These are phyloP conservation scores for Stichopus horrens DNA, from an alignment of 53 echinoderm and acorn worm genomes.

Conservation along the genomic window DNA sequence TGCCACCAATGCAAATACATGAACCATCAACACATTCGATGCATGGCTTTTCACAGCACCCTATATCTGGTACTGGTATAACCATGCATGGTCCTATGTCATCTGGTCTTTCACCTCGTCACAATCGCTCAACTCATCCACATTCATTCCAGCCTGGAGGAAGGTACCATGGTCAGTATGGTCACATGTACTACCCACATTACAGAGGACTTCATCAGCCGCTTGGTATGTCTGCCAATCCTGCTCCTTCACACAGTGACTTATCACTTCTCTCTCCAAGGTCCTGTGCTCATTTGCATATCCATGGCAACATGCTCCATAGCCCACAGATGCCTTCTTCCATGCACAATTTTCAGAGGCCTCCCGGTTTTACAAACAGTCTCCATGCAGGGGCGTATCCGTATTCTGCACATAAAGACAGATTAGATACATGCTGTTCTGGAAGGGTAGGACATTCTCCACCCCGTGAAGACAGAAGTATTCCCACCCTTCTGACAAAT, in stretches of 20 bases:
- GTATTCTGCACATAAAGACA: conserved; percentile 66
- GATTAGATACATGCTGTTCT: conserved; percentile 77
- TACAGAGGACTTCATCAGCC: conserved; percentile 83
- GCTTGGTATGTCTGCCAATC: conserved; percentile 87
- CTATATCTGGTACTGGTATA: conserved; percentile 18
- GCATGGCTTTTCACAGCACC: conserved; percentile 27
- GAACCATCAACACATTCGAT: conserved; percentile 22
- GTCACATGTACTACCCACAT: conserved; percentile 70
- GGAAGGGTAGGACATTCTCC: conserved; percentile 69
- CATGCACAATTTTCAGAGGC: conserved; percentile 65
- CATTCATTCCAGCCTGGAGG: conserved; percentile 37
- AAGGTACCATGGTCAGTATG: conserved; percentile 64
- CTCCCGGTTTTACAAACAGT: conserved; percentile 58
- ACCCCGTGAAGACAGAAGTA: conserved; percentile 58
- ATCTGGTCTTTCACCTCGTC: conserved; percentile 13
- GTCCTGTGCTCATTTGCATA: conserved; percentile 76
- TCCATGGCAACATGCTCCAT: conserved; percentile 86
- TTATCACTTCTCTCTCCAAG: conserved; percentile 85
- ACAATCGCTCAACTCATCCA: conserved; percentile 10
- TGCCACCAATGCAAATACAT: conserved; percentile 31
- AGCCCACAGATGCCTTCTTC: conserved; percentile 81
- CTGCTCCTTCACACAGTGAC: conserved; percentile 71
- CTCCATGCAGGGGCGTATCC: conserved; percentile 58
- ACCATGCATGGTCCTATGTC: background rate
- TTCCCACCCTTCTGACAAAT: conserved; percentile 58